Base-by-base conservation (phyloP, 2,888 invertebrate genomes). In the Monochamus alternatus region DNA sequence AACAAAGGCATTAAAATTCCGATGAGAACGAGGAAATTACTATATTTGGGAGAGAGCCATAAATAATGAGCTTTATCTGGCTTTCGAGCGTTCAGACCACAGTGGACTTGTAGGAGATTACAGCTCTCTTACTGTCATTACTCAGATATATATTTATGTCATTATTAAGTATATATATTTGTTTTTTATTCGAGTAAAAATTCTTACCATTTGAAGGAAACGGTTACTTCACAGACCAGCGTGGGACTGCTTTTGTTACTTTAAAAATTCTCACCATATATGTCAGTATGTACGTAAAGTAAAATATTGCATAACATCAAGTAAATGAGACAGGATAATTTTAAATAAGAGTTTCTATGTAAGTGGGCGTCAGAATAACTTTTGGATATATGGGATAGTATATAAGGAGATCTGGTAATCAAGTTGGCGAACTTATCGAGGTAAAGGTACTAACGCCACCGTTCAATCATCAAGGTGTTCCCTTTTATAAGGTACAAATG, bases 1-100 rank as follows among this genome's bases (percentile, higher is more conserved):
- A 63, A 71, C 71, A 71, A 71, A 52, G 10, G 63, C 71, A 71
- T 71, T 71, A 71, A 71, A 52, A 71, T 62, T 71, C 71, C 71
- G 38, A 14, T 71, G 63, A 52, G 47, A 47, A 12, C 63, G 62
- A 71, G 38, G 71, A 71, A 71, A 71, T 71, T 71, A 63, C 71
- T 71, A 32, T 51, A 71, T 63, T 47, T 71, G 63, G 62, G 52
- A 47, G 51, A 52, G 71, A 71, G 52, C 52, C 43, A 63, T 71
- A 71, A 63, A 71, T 71, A 71, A 71, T 63, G 71, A 10, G 51
- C 22, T 51, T 71, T 71, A 63, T 71, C 71, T 71, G 31, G 30
- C 60, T 69, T 69, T 69, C 14, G 47, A 22, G 43, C 58, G 14
- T 58, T 52, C 44, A 58, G 43, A 68, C n/a, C 52, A 38, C 38